Evolutionary conservation across 92 coral and sea anemone genomes (phyloP).

Genomic region (Ricordea florida): DNA sequence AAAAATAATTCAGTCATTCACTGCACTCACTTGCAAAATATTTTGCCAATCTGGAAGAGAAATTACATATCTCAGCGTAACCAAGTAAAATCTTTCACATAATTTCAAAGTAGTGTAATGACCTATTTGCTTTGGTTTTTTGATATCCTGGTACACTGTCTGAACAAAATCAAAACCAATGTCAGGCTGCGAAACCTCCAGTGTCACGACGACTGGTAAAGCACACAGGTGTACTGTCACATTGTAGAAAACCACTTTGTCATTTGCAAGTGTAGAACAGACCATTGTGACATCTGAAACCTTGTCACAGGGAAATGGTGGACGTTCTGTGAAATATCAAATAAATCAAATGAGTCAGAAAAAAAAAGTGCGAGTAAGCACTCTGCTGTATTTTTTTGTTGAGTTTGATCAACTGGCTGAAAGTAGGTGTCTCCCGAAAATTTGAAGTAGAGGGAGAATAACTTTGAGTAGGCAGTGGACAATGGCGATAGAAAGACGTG

Average conservation of each 20-base stretch:
- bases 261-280: conserved; percentile 62
- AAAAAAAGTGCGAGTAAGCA: neutral
- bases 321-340: conserved; percentile 50
- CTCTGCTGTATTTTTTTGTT: neutral
- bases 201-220: conserved; percentile 62
- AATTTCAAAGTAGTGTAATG: neutral
- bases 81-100: too few relatives aligned
- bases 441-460: too few relatives aligned
- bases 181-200: conserved; percentile 65
- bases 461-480: too few relatives aligned
- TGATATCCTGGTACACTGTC: conserved; percentile 41
- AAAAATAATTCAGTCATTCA: too few relatives aligned
- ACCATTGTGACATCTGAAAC: conserved; percentile 37
- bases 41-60: too few relatives aligned
- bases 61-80: too few relatives aligned
- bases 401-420: too few relatives aligned
- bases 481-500: too few relatives aligned
- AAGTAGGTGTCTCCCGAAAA: too few relatives aligned
- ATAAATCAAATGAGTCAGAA: neutral
- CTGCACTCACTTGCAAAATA: too few relatives aligned
- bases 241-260: conserved; percentile 60
- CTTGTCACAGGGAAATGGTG: conserved; percentile 63
- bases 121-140: conserved; percentile 49
- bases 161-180: conserved; percentile 29
- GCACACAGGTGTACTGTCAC: conserved; percentile 71